These are phyloP conservation scores for Helogale parvula DNA, from an alignment of 2,113 vertebrate species.

Conservation along the genomic window DNA sequence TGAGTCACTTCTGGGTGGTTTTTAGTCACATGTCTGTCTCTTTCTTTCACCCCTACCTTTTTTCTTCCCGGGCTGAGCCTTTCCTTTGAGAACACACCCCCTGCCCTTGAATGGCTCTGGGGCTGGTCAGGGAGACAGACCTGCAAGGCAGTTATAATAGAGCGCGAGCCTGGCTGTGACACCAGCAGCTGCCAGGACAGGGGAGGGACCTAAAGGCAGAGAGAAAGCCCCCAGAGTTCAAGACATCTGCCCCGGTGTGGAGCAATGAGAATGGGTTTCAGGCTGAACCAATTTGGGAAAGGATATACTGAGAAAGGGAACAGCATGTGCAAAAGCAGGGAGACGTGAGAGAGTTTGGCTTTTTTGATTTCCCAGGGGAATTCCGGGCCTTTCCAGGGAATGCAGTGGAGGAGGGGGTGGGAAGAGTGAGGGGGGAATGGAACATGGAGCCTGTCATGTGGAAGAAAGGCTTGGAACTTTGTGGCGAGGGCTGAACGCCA, in stretches of 20 bases:
- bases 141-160: fast-evolving
- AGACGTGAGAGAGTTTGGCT: not conserved
- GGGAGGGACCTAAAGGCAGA: not conserved
- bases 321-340: not conserved
- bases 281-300: not conserved
- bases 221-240: not conserved
- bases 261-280: not conserved
- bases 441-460: fast-evolving
- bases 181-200: not conserved
- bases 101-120: not conserved
- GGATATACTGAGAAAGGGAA: not conserved
- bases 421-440: not conserved
- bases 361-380: not conserved
- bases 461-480: not conserved
- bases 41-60: not conserved
- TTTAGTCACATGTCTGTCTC: not conserved
- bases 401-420: not conserved
- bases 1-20: not conserved
- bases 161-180: fast-evolving
- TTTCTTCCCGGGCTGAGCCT: not conserved
- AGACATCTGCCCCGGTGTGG: not conserved
- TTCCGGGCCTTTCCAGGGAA: not conserved
- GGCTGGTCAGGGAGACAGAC: not conserved
- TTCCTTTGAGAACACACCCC: not conserved
- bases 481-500: not conserved